Evolutionary conservation across 2,888 invertebrate genomes (phyloP).

Genomic region (Heliothis peltigera): DNA sequence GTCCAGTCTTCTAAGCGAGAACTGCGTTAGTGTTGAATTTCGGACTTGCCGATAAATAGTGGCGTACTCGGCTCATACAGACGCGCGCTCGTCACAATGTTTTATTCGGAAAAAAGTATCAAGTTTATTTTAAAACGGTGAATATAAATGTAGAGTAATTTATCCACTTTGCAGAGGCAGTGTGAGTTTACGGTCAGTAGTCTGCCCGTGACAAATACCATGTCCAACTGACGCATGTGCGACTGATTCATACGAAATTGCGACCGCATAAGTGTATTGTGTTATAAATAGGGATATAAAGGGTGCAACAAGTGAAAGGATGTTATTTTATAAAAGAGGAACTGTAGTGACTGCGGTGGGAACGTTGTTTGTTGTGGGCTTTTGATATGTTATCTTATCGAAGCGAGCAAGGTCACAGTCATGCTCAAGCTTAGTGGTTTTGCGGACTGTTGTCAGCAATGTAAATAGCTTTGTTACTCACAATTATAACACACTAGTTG

Average conservation of each 20-base stretch:
- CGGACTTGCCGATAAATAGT: constrained; percentile 36
- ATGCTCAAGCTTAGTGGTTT: constrained; percentile 37
- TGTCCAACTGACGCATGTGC: constrained; percentile 58
- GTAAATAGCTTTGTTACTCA: background rate
- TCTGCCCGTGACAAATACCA: constrained; percentile 51
- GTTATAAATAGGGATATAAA: constrained; percentile 56
- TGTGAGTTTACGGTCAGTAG: constrained; percentile 48
- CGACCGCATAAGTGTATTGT: constrained; percentile 58
- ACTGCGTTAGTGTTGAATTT: constrained; percentile 44
- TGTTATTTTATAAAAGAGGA: constrained; percentile 42
- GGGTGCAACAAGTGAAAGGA: constrained; percentile 56
- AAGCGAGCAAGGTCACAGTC: constrained; percentile 47
- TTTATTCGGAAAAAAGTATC: constrained; percentile 33
- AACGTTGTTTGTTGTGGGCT: constrained; percentile 36
- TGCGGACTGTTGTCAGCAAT: background rate
- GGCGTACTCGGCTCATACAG: constrained; percentile 11
- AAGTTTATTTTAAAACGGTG: constrained; percentile 52
- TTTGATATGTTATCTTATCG: constrained; percentile 60
- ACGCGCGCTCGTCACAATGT: constrained; percentile 22
- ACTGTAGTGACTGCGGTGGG: constrained; percentile 16
- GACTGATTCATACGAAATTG: constrained; percentile 60
- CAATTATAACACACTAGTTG: background rate
- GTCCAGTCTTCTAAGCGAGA: constrained; percentile 32
- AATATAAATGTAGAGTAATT: constrained; percentile 53
- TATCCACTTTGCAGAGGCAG: constrained; percentile 45